Evolutionary conservation across 2,113 vertebrate species (phyloP), one percentile per base, ranked within the genome.

Genomic region (Lamprotornis superbus): DNA sequence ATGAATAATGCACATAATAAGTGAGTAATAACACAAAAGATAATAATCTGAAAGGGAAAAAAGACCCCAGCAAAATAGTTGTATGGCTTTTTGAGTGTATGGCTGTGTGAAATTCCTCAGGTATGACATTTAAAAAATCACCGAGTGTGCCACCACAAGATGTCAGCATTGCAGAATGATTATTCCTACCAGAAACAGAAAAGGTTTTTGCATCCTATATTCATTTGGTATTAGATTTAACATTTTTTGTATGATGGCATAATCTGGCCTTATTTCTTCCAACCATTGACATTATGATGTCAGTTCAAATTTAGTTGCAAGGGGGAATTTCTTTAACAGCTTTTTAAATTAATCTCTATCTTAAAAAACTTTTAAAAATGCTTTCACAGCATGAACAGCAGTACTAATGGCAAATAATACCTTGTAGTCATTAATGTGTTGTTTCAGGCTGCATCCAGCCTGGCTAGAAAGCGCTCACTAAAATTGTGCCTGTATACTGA

Each of bases 161-260:
- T 96, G 96, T 95, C 96, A 95, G 94, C 90, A 95, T 94, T 96
- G 96, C 76, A 84, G 88, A 96, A 75, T 12, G 22, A 61, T 87
- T 92, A 39, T 60, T 83, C 21, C 35, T 82, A 4, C 31, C 33
- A 22, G 27, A 24, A 40, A 16, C 27, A 65, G 53, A 46, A 77
- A 40, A 78, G 13, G 21, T 3, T 57, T 82, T 82, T 33, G 8
- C 37, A 61, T 52, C 12, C 70, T 65, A 0, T 9, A 61, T 56
- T 20, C 2, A 2, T 42, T 84, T 56, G 12, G 22, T 19, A 19
- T 56, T 83, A 65, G 15, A 24, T 37, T 19, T n/a, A 18, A 21
- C 3, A 40, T n/a, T 18, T 46, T 86, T 37, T 17, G 3, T 15
- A 14, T 10, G 27, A 28, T 49, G 30, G 17, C 23, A 40, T 49